These are phyloP conservation scores for Drosophila suzukii DNA, from an alignment of 1,140 invertebrate genomes.

Conservation along the genomic window DNA sequence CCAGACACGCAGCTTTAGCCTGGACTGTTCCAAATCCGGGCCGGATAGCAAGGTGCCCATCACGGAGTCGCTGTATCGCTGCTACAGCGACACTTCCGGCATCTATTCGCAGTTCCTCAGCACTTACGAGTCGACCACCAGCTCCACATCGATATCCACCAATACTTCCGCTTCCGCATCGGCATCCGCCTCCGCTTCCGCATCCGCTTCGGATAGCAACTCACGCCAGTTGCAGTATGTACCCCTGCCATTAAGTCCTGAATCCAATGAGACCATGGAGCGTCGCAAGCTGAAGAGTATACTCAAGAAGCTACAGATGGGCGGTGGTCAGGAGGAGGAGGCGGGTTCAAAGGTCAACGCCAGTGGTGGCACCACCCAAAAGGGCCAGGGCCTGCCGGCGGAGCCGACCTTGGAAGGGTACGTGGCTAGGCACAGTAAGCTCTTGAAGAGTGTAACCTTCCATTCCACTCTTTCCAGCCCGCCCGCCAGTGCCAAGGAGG, in stretches of 20 bases:
- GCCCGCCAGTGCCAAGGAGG: constrained; percentile 86
- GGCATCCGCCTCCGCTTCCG: constrained; percentile 21
- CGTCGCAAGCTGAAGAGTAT: constrained; percentile 93
- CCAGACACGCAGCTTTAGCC: constrained; percentile 90
- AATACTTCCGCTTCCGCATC: constrained; percentile 55
- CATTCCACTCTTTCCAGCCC: constrained; percentile 93
- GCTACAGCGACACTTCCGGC: constrained; percentile 86
- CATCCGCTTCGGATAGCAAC: constrained; percentile 63
- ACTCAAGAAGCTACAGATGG: constrained; percentile 89
- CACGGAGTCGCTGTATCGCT: constrained; percentile 87
- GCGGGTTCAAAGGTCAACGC: constrained; percentile 73
- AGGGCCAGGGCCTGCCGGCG: constrained; percentile 64
- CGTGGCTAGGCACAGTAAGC: constrained; percentile 93
- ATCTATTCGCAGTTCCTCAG: constrained; percentile 80
- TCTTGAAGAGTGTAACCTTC: constrained; percentile 95
- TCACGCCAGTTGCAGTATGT: constrained; percentile 81
- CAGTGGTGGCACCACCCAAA: constrained; percentile 85
- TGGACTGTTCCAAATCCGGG: constrained; percentile 89
- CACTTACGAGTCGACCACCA: constrained; percentile 74
- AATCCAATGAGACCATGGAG: constrained; percentile 93
- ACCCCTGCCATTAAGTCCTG: constrained; percentile 86
- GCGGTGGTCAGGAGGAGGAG: constrained; percentile 86
- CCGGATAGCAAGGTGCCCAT: constrained; percentile 86
- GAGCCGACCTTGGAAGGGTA: constrained; percentile 93
- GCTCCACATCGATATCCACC: constrained; percentile 61